These are phyloP conservation scores for Drosophila conformis DNA, from an alignment of 2,888 invertebrate species.

Conservation along the genomic window DNA sequence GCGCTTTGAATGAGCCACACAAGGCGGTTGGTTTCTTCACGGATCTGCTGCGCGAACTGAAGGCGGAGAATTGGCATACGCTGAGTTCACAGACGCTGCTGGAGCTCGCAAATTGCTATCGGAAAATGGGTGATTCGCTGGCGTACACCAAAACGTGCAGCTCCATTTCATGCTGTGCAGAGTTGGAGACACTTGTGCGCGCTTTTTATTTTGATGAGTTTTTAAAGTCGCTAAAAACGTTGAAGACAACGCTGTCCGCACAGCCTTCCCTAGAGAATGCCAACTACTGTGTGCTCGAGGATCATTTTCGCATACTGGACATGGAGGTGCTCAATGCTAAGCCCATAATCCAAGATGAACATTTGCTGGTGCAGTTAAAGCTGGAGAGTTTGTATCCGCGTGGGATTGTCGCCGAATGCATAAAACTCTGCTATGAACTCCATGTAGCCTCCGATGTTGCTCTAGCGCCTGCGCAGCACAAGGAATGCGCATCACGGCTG, in stretches of 20 bases:
- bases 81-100: constrained; percentile 93
- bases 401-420: constrained; percentile 88
- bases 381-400: constrained; percentile 88
- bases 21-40: constrained; percentile 95
- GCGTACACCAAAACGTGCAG: constrained; percentile 92
- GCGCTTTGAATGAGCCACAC: constrained; percentile 92
- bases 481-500: constrained; percentile 62
- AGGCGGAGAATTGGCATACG: constrained; percentile 94
- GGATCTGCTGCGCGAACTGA: constrained; percentile 94
- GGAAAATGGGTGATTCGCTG: constrained; percentile 90
- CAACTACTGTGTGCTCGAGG: constrained; percentile 84
- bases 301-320: constrained; percentile 85
- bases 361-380: constrained; percentile 86
- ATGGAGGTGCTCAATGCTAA: constrained; percentile 78
- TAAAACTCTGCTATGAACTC: constrained; percentile 88
- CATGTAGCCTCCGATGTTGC: constrained; percentile 81
- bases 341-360: constrained; percentile 86
- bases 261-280: constrained; percentile 82
- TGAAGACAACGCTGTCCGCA: constrained; percentile 78
- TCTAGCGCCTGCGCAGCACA: constrained; percentile 48
- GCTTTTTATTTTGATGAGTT: constrained; percentile 94
- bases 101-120: constrained; percentile 93
- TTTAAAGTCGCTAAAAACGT: constrained; percentile 87
- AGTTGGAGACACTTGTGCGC: constrained; percentile 90
- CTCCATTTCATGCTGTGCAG: constrained; percentile 91